Evolutionary conservation across 2,113 vertebrate genomes (phyloP).

Genomic region (Pontoporia blainvillei): DNA sequence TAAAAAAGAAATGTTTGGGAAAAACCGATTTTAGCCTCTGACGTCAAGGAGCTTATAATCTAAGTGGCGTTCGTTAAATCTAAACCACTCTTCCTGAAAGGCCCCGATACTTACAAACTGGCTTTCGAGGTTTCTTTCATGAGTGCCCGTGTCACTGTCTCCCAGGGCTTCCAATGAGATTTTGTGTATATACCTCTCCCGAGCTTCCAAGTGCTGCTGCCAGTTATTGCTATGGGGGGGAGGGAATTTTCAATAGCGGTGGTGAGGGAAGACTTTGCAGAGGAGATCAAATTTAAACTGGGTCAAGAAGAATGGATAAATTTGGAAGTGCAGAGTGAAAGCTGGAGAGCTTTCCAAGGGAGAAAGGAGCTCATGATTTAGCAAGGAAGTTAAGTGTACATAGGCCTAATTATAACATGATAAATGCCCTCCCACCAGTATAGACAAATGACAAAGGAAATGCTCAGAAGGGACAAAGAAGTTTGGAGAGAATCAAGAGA

Average conservation of each 20-base stretch:
- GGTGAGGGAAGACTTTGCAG: background rate
- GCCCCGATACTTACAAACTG: background rate
- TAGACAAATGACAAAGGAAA: background rate
- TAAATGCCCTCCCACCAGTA: background rate
- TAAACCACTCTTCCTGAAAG: background rate
- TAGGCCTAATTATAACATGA: background rate
- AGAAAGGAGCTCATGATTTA: background rate
- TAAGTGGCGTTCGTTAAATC: background rate
- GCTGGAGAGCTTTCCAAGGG: background rate
- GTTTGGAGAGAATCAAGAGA: background rate
- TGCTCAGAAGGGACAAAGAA: too few species aligned
- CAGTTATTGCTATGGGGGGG: background rate
- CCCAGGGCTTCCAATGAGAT: background rate
- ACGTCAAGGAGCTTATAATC: background rate
- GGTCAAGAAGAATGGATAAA: background rate
- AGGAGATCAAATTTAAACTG: conserved; percentile 4
- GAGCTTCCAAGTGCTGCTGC: background rate
- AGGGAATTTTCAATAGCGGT: background rate
- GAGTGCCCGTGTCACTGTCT: background rate
- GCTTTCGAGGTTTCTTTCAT: background rate
- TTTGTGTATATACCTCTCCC: rapidly evolving
- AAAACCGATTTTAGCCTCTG: background rate
- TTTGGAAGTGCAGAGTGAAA: background rate
- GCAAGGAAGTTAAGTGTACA: background rate
- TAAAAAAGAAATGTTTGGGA: background rate